Conservation (phyloP, 2,888 invertebrate genomes). For the Eurytoma californica region DNA sequence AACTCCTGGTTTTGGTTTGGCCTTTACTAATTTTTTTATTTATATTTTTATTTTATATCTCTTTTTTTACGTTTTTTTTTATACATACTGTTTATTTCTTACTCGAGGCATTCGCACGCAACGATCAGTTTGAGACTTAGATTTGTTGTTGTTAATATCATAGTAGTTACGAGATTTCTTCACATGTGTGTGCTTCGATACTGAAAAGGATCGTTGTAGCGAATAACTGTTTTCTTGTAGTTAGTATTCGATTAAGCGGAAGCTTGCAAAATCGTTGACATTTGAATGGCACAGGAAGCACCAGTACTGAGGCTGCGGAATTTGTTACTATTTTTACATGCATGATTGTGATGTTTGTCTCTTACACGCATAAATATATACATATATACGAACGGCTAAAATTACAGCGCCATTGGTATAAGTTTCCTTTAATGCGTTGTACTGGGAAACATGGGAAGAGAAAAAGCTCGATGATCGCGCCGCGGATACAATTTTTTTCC, state of each 20-base stretch:
- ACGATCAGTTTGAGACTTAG: constrained; percentile 1
- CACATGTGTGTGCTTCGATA: too few species aligned
- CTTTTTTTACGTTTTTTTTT: constrained; percentile 10
- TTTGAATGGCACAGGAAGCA: constrained; percentile 55
- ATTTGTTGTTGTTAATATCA: background rate
- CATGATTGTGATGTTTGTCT: constrained; percentile 54
- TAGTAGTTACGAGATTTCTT: background rate
- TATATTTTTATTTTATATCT: constrained; percentile 25
- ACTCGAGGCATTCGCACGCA: constrained; percentile 18
- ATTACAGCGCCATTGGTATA: constrained; percentile 49
- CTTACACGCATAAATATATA: constrained; percentile 44
- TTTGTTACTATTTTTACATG: constrained; percentile 45
- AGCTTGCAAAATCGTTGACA: constrained; percentile 51
- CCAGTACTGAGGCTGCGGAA: constrained; percentile 45
- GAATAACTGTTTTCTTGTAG: constrained; percentile 38
- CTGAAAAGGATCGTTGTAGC: constrained; percentile 4
- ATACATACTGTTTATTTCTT: constrained; percentile 27
- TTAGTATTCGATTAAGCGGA: constrained; percentile 52
- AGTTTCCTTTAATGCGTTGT: constrained; percentile 50
- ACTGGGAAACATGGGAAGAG: constrained; percentile 32
- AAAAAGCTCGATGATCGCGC: constrained; percentile 29
- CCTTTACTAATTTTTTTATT: constrained; percentile 72
- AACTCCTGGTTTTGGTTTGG: constrained; percentile 76
- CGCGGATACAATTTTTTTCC: constrained; percentile 19
- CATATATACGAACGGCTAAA: constrained; percentile 37